phyloP scores from a whole-genome alignment of 2,113 vertebrate genomes.

The Nothobranchius furzeri region DNA sequence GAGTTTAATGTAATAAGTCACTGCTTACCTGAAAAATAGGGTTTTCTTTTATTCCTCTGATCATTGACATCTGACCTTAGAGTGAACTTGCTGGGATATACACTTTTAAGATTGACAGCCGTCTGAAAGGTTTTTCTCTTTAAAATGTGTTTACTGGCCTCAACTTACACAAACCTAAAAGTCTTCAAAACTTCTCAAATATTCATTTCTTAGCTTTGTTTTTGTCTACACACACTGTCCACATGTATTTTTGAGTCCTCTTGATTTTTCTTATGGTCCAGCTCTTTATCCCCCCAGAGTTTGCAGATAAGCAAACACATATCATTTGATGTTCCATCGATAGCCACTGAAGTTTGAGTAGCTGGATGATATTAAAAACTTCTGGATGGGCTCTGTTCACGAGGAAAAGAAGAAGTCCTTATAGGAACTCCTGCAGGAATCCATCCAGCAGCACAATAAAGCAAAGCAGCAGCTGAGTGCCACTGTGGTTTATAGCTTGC shows the following conservation, averaged over 20 bases:
- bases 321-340: background rate
- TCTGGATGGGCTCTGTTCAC: background rate
- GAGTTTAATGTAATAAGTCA: no score
- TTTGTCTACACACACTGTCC: background rate
- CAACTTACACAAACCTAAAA: no score
- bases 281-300: background rate
- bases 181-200: background rate
- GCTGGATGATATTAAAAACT: background rate
- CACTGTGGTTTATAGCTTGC: conserved; percentile 28
- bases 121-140: background rate
- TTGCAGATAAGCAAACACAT: background rate
- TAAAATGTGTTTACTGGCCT: no score
- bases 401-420: conserved; percentile 13
- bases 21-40: no score
- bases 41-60: no score
- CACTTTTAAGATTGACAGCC: background rate
- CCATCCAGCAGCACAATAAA: conserved; percentile 10
- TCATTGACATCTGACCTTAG: background rate
- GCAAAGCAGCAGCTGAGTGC: conserved; percentile 16
- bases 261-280: no score
- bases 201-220: no score
- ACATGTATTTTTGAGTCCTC: background rate
- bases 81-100: background rate
- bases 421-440: conserved; percentile 12
- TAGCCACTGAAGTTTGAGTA: background rate